Evolutionary conservation across 2,888 invertebrate species (phyloP).

Genomic region (Darwinula stevensoni): DNA sequence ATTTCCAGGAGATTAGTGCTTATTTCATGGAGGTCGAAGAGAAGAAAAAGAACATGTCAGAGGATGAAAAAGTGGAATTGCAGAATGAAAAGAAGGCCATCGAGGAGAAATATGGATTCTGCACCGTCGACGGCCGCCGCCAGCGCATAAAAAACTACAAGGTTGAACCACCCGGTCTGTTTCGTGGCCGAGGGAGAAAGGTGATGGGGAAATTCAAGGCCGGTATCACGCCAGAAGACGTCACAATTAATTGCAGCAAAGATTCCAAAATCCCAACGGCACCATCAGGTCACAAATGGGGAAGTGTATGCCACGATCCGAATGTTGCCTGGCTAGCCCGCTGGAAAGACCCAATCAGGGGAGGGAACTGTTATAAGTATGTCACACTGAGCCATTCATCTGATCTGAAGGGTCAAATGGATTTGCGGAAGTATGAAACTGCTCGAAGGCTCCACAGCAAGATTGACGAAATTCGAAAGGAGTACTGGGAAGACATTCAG

Average conservation of each 20-base stretch:
- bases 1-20: conserved; percentile 64
- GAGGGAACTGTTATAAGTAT: conserved; percentile 54
- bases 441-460: conserved; percentile 68
- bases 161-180: conserved; percentile 86
- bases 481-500: conserved; percentile 75
- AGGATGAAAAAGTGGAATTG: conserved; percentile 61
- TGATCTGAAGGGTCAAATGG: conserved; percentile 94
- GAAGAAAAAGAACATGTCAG: conserved; percentile 53
- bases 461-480: conserved; percentile 66
- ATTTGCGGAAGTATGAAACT: conserved; percentile 96
- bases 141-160: conserved; percentile 97
- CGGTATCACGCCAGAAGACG: conserved; percentile 70
- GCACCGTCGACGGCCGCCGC: conserved; percentile 82
- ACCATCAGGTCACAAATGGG: conserved; percentile 81
- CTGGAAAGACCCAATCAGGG: conserved; percentile 94
- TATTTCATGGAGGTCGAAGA: conserved; percentile 40
- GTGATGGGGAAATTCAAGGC: conserved; percentile 95
- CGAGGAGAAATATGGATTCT: conserved; percentile 71
- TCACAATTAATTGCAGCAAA: conserved; percentile 90
- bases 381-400: conserved; percentile 98
- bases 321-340: conserved; percentile 87
- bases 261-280: conserved; percentile 53
- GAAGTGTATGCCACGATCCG: conserved; percentile 72
- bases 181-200: conserved; percentile 87
- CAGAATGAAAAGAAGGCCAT: conserved; percentile 71